Conservation (phyloP, 2,797 vertebrate genomes). For the Chaetophractus vellerosus region DNA sequence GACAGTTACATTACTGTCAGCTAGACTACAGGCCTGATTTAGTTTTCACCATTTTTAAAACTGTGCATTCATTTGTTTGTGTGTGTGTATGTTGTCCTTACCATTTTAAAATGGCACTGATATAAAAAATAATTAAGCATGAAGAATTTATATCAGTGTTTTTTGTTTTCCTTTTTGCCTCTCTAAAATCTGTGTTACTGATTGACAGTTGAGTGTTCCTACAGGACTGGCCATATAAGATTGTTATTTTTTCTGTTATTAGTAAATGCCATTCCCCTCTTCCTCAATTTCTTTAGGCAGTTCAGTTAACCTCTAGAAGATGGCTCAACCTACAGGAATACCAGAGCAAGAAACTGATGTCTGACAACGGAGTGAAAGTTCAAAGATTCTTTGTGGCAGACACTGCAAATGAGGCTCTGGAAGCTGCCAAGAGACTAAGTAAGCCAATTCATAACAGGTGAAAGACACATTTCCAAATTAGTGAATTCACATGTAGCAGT, state of each 20-base stretch:
- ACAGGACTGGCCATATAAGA: constrained; percentile 56
- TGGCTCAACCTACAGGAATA: constrained; percentile 99
- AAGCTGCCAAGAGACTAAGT: constrained; percentile 97
- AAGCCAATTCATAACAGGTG: constrained; percentile 88
- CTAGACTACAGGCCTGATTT: neutral
- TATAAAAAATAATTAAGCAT: constrained; percentile 63
- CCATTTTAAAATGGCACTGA: neutral
- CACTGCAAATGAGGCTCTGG: constrained; percentile 94
- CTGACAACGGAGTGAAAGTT: constrained; percentile 97
- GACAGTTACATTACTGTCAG: neutral
- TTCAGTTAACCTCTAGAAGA: constrained; percentile 93
- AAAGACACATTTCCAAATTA: constrained; percentile 53
- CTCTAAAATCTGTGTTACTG: constrained; percentile 48
- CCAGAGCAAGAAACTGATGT: constrained; percentile 99
- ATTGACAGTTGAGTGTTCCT: constrained; percentile 56
- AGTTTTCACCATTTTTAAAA: neutral
- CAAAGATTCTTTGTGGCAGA: constrained; percentile 97
- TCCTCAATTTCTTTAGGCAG: constrained; percentile 88
- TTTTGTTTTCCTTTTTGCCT: constrained; percentile 31
- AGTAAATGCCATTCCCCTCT: constrained; percentile 75
- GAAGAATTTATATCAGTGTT: constrained; percentile 69
- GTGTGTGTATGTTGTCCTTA: neutral
- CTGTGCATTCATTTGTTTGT: neutral
- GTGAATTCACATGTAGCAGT: constrained; percentile 70
- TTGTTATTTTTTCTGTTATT: constrained; percentile 83